These are phyloP conservation scores for Sorex fumeus DNA, from an alignment of 2,113 vertebrate species.

Conservation along the genomic window DNA sequence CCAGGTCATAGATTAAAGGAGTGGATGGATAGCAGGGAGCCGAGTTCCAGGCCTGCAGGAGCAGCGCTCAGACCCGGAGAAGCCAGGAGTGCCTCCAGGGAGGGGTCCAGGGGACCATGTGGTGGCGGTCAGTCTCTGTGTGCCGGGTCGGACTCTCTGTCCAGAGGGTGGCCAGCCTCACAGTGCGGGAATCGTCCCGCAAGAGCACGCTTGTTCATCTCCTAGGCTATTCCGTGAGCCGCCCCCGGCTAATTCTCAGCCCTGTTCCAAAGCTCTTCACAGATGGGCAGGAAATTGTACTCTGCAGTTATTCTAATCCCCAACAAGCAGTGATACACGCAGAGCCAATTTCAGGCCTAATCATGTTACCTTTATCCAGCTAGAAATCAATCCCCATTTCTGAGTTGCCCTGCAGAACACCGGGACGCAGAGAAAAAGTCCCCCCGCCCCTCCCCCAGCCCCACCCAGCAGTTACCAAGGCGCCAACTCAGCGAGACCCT, in stretches of 20 bases:
- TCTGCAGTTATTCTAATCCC: constrained; percentile 21
- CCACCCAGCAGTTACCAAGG: too few relatives aligned
- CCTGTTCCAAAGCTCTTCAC: neutral
- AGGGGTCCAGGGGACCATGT: accelerated
- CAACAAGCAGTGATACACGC: neutral
- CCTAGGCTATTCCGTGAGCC: neutral
- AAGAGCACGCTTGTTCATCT: neutral
- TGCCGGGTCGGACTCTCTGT: neutral
- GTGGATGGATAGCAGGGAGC: constrained; percentile 53
- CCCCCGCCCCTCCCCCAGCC: too few relatives aligned
- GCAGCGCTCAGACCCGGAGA: neutral
- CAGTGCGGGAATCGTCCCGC: neutral
- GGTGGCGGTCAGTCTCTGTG: neutral
- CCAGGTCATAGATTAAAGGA: constrained; percentile 69
- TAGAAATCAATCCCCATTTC: neutral
- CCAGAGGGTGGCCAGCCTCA: neutral
- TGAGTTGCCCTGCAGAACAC: neutral
- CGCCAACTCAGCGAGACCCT: too few relatives aligned
- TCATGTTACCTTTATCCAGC: neutral
- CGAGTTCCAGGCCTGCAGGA: neutral
- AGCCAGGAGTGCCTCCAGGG: neutral
- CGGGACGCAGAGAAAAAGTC: neutral
- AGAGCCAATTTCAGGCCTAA: neutral
- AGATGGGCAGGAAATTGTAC: constrained; percentile 10
- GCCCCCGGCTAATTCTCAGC: neutral